phyloP scores from a whole-genome alignment of 2,888 invertebrate genomes.

The Acrobasis repandana region DNA sequence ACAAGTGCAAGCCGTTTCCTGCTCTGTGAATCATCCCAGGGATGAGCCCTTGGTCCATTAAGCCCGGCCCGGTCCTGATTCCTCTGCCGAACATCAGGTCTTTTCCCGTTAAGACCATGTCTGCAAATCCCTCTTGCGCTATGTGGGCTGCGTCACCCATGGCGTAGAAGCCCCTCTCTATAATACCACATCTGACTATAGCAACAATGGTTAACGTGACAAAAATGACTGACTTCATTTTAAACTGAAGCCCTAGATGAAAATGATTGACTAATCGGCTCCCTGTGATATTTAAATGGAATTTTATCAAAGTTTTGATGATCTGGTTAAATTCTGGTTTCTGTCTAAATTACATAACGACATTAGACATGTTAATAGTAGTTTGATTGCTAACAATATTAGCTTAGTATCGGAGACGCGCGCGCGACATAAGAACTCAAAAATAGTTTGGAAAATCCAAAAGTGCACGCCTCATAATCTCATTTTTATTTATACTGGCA shows the following conservation, averaged over 20 bases:
- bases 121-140: not conserved
- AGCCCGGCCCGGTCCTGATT: not conserved
- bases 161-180: constrained; percentile 4
- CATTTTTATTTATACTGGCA: no score
- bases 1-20: not conserved
- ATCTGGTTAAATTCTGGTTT: not conserved
- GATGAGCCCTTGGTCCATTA: not conserved
- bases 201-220: not conserved
- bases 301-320: constrained; percentile 1
- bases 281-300: not conserved
- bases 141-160: constrained; percentile 1
- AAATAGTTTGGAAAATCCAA: no score
- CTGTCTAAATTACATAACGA: no score
- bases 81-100: constrained; percentile 7
- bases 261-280: not conserved
- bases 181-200: not conserved
- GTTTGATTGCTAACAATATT: no score
- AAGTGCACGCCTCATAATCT: no score
- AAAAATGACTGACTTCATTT: constrained; percentile 4
- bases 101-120: constrained; percentile 3
- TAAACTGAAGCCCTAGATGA: not conserved
- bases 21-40: not conserved
- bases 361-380: no score
- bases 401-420: no score
- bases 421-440: no score